phyloP scores from a whole-genome alignment of 2,888 invertebrate species.

The Elysia crispata region DNA sequence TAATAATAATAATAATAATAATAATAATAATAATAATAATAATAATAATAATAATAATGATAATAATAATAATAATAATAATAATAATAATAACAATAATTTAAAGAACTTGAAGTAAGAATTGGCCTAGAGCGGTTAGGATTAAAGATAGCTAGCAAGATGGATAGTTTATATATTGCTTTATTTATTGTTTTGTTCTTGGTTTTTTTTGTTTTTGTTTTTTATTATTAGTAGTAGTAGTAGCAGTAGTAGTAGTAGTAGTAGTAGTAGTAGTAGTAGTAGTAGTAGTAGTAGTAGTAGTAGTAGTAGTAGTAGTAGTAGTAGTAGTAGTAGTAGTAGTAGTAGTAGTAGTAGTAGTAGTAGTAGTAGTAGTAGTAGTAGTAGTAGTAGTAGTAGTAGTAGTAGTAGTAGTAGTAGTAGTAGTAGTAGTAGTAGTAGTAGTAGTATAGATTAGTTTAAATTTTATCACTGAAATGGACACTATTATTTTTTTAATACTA shows the following conservation, averaged over 20 bases:
- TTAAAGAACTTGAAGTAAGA: neutral
- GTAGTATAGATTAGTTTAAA: too few species aligned
- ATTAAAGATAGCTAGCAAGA: too few species aligned
- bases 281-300: neutral
- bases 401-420: constrained; percentile 16
- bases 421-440: too few species aligned
- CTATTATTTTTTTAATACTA: too few species aligned
- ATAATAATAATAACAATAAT: neutral
- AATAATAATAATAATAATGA: constrained; percentile 4
- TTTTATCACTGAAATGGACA: too few species aligned
- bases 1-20: neutral
- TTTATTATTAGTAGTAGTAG: too few species aligned
- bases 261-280: neutral
- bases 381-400: constrained; percentile 16
- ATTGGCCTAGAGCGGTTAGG: too few species aligned
- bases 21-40: constrained; percentile 4
- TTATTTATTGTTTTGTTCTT: too few species aligned
- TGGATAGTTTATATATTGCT: too few species aligned
- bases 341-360: constrained; percentile 19
- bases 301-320: constrained; percentile 19
- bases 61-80: constrained; percentile 9
- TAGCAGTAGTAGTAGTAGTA: neutral
- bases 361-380: constrained; percentile 16
- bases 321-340: constrained; percentile 16
- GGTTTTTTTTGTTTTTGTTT: too few species aligned